These are phyloP conservation scores for Chlorops oryzae DNA, from an alignment of 1,140 invertebrate species.

Conservation along the genomic window DNA sequence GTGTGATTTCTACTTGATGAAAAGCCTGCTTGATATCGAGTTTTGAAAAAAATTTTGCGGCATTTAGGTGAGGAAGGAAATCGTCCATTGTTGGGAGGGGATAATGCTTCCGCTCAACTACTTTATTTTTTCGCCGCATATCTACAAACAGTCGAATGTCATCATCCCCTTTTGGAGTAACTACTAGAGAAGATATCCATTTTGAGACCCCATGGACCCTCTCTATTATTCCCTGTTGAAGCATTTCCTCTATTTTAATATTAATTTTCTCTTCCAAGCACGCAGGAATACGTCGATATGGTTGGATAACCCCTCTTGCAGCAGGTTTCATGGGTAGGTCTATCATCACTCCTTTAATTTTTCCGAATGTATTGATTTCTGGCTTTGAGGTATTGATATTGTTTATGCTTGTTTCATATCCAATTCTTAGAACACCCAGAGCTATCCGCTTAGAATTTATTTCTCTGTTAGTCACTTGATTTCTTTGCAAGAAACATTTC, in stretches of 20 bases:
- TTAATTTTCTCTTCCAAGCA: no score
- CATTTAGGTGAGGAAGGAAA: conserved; percentile 28
- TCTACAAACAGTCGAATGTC: conserved; percentile 44
- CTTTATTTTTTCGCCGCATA: conserved; percentile 41
- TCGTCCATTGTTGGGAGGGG: conserved; percentile 39
- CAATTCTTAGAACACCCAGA: no score
- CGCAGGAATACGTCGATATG: no score
- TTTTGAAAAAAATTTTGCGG: conserved; percentile 23
- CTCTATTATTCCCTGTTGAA: conserved; percentile 14
- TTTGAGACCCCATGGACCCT: conserved; percentile 12
- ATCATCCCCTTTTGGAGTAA: conserved; percentile 34
- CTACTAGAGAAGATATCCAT: conserved; percentile 43
- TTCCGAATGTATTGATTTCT: no score
- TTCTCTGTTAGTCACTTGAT: no score
- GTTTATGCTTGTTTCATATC: no score
- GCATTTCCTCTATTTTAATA: conserved; percentile 13
- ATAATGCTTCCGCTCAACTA: conserved; percentile 40
- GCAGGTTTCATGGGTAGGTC: no score
- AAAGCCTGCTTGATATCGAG: conserved; percentile 36
- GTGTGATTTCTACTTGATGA: conserved; percentile 20
- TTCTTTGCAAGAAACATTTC: no score
- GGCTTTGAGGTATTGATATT: no score
- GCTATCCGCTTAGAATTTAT: no score
- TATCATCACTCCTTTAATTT: no score
- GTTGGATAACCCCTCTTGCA: no score